phyloP scores from a whole-genome alignment of 2,113 vertebrate species.

The Cardinalis cardinalis region DNA sequence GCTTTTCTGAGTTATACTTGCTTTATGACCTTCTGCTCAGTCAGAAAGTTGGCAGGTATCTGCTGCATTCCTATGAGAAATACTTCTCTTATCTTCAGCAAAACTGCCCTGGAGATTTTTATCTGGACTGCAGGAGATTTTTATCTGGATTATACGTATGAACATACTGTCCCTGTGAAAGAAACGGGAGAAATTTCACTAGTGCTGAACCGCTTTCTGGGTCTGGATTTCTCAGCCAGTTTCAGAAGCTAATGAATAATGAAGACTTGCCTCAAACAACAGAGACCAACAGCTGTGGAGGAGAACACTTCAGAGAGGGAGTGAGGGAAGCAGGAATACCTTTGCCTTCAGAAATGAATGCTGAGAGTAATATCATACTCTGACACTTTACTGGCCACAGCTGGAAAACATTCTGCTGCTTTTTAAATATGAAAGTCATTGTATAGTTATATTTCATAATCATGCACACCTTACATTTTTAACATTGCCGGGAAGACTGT shows the following conservation, averaged over 20 bases:
- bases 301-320: background rate
- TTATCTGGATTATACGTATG: background rate
- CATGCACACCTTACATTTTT: conserved; percentile 32
- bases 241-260: background rate
- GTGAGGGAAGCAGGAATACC: background rate
- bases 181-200: background rate
- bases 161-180: background rate
- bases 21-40: background rate
- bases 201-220: background rate
- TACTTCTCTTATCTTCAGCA: background rate
- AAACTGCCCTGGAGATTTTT: background rate
- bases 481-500: conserved; percentile 41
- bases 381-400: background rate
- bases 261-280: background rate
- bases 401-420: background rate
- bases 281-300: background rate
- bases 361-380: background rate
- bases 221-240: background rate
- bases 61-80: background rate
- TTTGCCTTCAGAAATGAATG: background rate
- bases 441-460: conserved; percentile 29
- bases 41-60: background rate
- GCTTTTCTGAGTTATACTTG: background rate
- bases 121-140: background rate
- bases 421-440: conserved; percentile 37